Evolutionary conservation across 1,140 invertebrate genomes (phyloP).

Genomic region (Gerris buenoi): DNA sequence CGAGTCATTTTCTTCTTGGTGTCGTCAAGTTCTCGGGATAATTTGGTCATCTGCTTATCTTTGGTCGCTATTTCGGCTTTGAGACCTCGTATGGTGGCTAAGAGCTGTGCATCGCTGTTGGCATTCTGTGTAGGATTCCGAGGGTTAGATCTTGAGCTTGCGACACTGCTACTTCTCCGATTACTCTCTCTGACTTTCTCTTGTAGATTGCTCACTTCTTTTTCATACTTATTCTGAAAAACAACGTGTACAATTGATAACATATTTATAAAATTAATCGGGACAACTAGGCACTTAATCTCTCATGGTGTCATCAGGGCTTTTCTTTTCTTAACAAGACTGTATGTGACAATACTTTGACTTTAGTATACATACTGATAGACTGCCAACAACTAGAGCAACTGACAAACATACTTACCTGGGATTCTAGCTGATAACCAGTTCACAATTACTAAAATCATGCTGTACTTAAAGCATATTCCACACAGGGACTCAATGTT

Average conservation of each 20-base stretch:
- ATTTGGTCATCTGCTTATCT: conserved; percentile 48
- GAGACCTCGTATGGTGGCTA: conserved; percentile 59
- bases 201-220: conserved; percentile 54
- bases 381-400: too few species aligned
- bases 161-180: conserved; percentile 4
- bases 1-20: conserved; percentile 52
- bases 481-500: too few species aligned
- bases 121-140: background rate
- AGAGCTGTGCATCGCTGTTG: conserved; percentile 55
- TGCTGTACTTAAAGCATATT: too few species aligned
- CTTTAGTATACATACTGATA: too few species aligned
- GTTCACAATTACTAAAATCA: too few species aligned
- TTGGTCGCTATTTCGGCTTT: conserved; percentile 53
- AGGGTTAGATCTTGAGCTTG: background rate
- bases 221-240: conserved; percentile 44
- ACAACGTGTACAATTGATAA: conserved; percentile 2
- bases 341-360: too few species aligned
- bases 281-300: too few species aligned
- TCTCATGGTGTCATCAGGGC: too few species aligned
- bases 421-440: too few species aligned
- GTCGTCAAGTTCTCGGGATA: conserved; percentile 57
- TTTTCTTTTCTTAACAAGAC: too few species aligned
- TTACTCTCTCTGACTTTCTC: conserved; percentile 36
- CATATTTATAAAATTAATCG: too few species aligned
- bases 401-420: too few species aligned